A percentile compares a stretch with the other conserved stretches of the same genome.
phyloP scores from a whole-genome alignment of 1,140 invertebrate species.

The Drosophila tristis region DNA sequence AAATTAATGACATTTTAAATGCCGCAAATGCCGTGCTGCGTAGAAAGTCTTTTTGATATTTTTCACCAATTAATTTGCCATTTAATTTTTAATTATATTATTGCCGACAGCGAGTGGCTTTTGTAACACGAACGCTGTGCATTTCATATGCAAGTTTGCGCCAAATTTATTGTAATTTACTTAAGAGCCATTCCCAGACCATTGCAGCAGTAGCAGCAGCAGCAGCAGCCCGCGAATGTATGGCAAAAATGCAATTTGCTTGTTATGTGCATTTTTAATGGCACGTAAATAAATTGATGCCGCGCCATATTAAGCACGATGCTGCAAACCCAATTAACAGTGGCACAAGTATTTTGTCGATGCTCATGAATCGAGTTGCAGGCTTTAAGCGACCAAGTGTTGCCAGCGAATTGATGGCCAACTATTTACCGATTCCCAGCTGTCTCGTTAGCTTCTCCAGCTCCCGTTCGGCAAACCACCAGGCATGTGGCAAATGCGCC shows the following conservation, averaged over 20 bases:
- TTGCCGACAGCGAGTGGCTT: slow-evolving; percentile 51
- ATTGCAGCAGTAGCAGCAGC: not conserved
- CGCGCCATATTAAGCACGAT: slow-evolving; percentile 54
- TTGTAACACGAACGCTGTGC: slow-evolving; percentile 33
- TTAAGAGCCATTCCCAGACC: slow-evolving; percentile 51
- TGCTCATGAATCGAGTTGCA: slow-evolving; percentile 16
- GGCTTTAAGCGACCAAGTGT: slow-evolving; percentile 40
- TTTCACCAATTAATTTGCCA: slow-evolving; percentile 69
- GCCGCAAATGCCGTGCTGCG: slow-evolving; percentile 54
- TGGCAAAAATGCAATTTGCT: slow-evolving; percentile 55
- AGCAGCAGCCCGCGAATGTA: slow-evolving; percentile 20
- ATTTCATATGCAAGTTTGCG: slow-evolving; percentile 62
- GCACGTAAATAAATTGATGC: slow-evolving; percentile 65
- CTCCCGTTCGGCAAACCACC: not conserved
- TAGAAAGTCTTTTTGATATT: slow-evolving; percentile 69
- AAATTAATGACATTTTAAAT: slow-evolving; percentile 80
- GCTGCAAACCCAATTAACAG: slow-evolving; percentile 61
- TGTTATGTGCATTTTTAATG: slow-evolving; percentile 56
- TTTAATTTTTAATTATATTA: slow-evolving; percentile 81
- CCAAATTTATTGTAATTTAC: slow-evolving; percentile 74
- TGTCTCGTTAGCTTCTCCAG: slow-evolving; percentile 27
- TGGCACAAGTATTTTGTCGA: slow-evolving; percentile 35
- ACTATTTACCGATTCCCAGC: slow-evolving; percentile 55
- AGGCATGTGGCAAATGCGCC: slow-evolving; percentile 43
- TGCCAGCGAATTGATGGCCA: slow-evolving; percentile 39